Percentiles rank a stretch among this genome's conserved stretches.
phyloP scores from a whole-genome alignment of 2,888 invertebrate species.

The Coecobrya sp. region DNA sequence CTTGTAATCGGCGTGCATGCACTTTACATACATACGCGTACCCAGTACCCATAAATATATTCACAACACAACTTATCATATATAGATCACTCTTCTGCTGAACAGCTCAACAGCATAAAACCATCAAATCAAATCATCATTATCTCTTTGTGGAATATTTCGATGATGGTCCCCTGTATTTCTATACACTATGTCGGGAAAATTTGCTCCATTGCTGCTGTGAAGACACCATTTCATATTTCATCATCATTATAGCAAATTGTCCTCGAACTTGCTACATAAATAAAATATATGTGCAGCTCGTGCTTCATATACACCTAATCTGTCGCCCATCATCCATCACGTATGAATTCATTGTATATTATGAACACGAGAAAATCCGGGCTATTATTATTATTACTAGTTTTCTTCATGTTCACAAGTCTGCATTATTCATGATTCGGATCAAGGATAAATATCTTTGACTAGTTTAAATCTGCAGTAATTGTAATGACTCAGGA shows the following conservation, averaged over 20 bases:
- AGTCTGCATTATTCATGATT: not conserved
- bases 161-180: slow-evolving; percentile 28
- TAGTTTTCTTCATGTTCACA: slow-evolving; percentile 15
- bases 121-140: slow-evolving; percentile 80
- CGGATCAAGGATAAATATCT: slow-evolving; percentile 36
- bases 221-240: slow-evolving; percentile 15
- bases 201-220: not conserved
- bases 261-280: slow-evolving; percentile 57
- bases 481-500: slow-evolving; percentile 33
- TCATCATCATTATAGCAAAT: slow-evolving; percentile 61
- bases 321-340: slow-evolving; percentile 57
- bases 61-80: slow-evolving; percentile 20
- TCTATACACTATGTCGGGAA: not conserved
- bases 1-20: slow-evolving; percentile 29
- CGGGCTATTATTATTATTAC: slow-evolving; percentile 45
- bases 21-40: not conserved
- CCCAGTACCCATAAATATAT: not conserved
- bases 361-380: slow-evolving; percentile 22
- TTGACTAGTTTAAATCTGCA: slow-evolving; percentile 9
- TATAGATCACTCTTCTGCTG: slow-evolving; percentile 51
- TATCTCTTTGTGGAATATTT: slow-evolving; percentile 51
- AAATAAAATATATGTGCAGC: slow-evolving; percentile 40
- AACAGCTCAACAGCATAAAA: not conserved
- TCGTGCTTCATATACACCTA: slow-evolving; percentile 50
- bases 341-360: slow-evolving; percentile 16